Conservation (phyloP, 92 coral and sea anemone genomes). For the Scolanthus callimorphus region DNA sequence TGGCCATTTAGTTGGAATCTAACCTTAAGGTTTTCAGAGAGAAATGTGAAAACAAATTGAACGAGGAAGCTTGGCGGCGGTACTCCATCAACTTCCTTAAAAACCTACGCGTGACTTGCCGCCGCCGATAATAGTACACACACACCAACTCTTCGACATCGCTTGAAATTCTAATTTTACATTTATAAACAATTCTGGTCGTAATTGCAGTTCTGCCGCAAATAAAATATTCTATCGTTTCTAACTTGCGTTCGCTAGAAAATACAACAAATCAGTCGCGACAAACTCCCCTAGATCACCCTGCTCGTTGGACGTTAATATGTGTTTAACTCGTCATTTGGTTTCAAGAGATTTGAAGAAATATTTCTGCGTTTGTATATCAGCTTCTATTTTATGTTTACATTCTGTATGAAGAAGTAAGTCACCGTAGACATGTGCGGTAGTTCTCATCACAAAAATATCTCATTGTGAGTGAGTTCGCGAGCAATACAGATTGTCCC, state of each 20-base stretch:
- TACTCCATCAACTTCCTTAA: constrained; percentile 3
- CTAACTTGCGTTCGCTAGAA: no score
- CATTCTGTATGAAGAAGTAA: constrained; percentile 35
- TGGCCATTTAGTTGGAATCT: neutral
- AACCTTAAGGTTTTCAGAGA: constrained; percentile 1
- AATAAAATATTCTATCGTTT: constrained; percentile 28
- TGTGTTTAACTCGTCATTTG: no score
- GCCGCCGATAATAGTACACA: constrained; percentile 22
- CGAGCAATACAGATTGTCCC: no score
- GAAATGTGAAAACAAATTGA: constrained; percentile 7
- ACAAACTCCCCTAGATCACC: no score
- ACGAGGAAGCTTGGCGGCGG: neutral
- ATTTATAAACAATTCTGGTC: constrained; percentile 73
- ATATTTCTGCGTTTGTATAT: neutral
- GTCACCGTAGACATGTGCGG: constrained; percentile 32
- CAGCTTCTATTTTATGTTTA: constrained; percentile 7
- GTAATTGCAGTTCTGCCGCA: constrained; percentile 53
- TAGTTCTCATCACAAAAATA: constrained; percentile 31
- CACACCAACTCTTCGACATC: constrained; percentile 43
- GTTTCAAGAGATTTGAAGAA: neutral
- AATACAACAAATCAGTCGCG: no score
- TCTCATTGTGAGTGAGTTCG: no score
- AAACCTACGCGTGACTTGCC: constrained; percentile 30
- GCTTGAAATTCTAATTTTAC: constrained; percentile 61
- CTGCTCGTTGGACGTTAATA: no score